These are phyloP conservation scores for Bettongia penicillata DNA, from an alignment of 2,113 vertebrate genomes.

Conservation along the genomic window DNA sequence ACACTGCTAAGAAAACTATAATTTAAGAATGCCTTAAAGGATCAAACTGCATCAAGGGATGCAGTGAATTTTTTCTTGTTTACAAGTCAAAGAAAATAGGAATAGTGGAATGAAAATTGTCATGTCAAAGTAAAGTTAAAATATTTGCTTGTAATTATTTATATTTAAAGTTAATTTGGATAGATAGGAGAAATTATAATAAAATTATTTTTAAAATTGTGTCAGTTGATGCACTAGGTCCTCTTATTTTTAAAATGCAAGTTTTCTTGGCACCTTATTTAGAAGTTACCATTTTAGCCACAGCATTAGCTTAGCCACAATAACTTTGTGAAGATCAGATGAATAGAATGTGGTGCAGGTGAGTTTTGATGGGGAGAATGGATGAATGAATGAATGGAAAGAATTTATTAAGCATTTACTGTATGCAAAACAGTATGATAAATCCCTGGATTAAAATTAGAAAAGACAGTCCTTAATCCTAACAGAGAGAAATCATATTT, in stretches of 20 bases:
- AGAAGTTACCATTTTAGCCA: neutral
- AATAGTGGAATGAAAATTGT: neutral
- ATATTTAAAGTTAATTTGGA: neutral
- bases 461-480: neutral
- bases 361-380: neutral
- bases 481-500: neutral
- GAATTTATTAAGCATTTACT: neutral
- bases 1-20: neutral
- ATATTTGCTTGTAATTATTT: neutral
- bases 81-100: neutral
- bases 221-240: neutral
- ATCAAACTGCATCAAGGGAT: neutral
- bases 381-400: neutral
- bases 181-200: neutral
- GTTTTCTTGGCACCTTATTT: neutral
- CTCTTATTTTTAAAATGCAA: neutral
- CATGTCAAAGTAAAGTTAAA: neutral
- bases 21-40: neutral
- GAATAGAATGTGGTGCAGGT: neutral
- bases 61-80: neutral
- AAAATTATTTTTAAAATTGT: neutral
- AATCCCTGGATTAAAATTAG: neutral
- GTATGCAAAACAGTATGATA: neutral
- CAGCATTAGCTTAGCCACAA: neutral
- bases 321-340: neutral